These are phyloP conservation scores for Trichonephila clavipes DNA, from an alignment of 1,140 invertebrate species.

Conservation along the genomic window DNA sequence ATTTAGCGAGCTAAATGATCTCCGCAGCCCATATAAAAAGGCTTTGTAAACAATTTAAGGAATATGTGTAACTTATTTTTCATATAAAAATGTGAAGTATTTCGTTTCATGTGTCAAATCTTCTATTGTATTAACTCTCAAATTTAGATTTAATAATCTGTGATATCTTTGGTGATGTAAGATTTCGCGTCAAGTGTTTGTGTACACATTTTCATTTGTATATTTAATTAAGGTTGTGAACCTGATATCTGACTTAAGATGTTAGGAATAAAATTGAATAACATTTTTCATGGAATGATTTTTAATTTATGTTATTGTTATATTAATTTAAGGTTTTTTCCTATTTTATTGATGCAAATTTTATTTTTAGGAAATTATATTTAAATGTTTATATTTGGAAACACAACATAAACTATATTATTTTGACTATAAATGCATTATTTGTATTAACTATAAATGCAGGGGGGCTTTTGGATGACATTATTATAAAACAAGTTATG, in stretches of 20 bases:
- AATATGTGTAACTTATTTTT: neutral
- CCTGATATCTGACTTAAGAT: neutral
- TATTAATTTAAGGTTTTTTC: no score
- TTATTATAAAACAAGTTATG: no score
- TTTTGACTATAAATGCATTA: no score
- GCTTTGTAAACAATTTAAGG: neutral
- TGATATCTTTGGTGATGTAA: neutral
- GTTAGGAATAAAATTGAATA: no score
- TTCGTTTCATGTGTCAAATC: neutral
- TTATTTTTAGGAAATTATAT: no score
- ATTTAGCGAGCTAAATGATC: neutral
- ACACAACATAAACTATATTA: no score
- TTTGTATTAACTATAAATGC: no score
- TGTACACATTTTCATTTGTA: neutral
- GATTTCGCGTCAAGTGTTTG: neutral
- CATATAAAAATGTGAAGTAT: neutral
- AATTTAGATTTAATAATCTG: constrained; percentile 9
- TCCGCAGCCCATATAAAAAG: neutral
- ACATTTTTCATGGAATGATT: no score
- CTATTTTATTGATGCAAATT: no score
- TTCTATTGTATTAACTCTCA: neutral
- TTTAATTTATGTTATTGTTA: no score
- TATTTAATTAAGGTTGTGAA: neutral
- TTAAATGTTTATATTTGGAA: no score
- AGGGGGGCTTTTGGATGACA: no score